phyloP scores from a whole-genome alignment of 2,113 vertebrate species.

The Aptenodytes forsteri region DNA sequence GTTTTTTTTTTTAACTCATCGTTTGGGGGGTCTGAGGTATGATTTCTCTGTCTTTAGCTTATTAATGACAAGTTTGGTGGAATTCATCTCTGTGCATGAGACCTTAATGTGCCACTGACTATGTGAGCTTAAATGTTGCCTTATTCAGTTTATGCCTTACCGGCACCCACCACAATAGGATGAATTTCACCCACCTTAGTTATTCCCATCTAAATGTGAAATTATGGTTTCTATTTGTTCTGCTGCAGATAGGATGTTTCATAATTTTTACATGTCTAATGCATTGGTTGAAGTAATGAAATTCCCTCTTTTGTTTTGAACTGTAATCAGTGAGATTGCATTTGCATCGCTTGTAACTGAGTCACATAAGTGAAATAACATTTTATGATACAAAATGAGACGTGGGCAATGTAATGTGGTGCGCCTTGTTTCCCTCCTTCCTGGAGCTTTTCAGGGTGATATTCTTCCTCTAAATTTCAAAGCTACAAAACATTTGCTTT shows the following conservation, averaged over 20 bases:
- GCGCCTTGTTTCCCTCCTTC: slow-evolving; percentile 51
- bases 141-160: neutral
- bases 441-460: slow-evolving; percentile 27
- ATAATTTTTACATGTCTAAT: slow-evolving; percentile 49
- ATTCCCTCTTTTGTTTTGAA: slow-evolving; percentile 73
- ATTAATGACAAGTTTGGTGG: neutral
- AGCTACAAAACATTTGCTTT: neutral
- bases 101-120: neutral
- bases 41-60: neutral
- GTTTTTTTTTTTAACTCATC: neutral
- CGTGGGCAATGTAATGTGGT: neutral
- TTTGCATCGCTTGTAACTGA: slow-evolving; percentile 69
- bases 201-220: neutral
- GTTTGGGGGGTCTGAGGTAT: neutral
- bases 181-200: neutral
- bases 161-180: neutral
- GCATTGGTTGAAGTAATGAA: slow-evolving; percentile 62
- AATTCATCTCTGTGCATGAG: neutral
- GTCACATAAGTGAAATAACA: slow-evolving; percentile 64
- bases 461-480: slow-evolving; percentile 21
- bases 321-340: slow-evolving; percentile 70
- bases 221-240: slow-evolving; percentile 41
- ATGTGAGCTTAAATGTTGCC: neutral
- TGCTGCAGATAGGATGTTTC: neutral
- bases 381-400: too few species aligned